These are phyloP conservation scores for Pelochelys cantorii DNA, from an alignment of 2,797 vertebrate genomes.

Conservation along the genomic window DNA sequence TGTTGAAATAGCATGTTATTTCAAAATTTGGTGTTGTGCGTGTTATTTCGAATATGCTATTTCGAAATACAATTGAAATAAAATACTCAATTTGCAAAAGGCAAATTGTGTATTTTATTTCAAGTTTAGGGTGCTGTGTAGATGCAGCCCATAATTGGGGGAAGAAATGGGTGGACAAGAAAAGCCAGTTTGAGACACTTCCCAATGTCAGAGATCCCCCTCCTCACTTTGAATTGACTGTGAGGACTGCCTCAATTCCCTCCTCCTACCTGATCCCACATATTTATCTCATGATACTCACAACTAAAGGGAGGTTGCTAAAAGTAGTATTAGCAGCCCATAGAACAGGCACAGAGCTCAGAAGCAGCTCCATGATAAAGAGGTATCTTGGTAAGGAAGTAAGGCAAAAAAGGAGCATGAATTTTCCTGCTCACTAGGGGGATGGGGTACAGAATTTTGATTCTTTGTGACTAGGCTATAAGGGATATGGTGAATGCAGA, in stretches of 20 bases:
- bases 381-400: not conserved
- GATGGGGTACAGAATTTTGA: not conserved
- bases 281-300: not conserved
- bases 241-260: not conserved
- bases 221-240: not conserved
- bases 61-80: no score
- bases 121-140: no score
- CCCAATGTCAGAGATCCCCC: not conserved
- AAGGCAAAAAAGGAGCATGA: not conserved
- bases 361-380: not conserved
- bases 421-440: not conserved
- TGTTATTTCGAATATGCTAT: no score
- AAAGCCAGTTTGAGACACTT: not conserved
- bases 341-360: not conserved
- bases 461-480: not conserved
- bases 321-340: not conserved
- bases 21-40: no score
- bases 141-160: no score
- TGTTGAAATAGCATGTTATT: no score
- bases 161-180: not conserved
- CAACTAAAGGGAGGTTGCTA: not conserved
- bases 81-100: no score
- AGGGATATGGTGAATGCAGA: not conserved
- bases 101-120: no score
- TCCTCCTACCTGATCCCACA: not conserved